Percentiles rank a stretch among this genome's conserved stretches.
Conservation (phyloP, 37 sponge, comb jelly and placozoan species). For the Ianthella basta region DNA sequence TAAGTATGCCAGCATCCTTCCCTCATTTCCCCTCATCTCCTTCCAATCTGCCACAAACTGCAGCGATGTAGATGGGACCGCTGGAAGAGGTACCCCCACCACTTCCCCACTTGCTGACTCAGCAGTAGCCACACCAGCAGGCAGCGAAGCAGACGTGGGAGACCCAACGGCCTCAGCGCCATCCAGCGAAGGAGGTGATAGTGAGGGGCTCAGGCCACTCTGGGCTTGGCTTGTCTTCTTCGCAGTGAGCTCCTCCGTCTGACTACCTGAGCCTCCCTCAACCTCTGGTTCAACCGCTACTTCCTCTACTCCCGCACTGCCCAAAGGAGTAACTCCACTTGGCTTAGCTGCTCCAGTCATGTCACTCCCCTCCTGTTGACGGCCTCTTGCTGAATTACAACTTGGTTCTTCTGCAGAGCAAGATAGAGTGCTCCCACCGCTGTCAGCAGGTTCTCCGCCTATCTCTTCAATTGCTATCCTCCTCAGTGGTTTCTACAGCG, state of each 20-base stretch:
- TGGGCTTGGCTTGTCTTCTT: neutral
- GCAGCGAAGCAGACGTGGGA: neutral
- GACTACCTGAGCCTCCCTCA: neutral
- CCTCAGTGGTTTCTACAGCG: constrained; percentile 64
- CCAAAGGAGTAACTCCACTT: no score
- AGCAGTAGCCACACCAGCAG: neutral
- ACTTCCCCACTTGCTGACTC: neutral
- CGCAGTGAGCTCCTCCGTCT: no score
- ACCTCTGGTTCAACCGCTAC: no score
- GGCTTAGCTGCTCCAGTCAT: neutral
- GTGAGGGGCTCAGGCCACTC: neutral
- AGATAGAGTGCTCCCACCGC: no score
- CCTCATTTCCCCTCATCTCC: constrained; percentile 29
- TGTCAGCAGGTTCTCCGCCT: neutral
- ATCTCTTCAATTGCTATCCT: constrained; percentile 66
- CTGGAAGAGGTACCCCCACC: constrained; percentile 8
- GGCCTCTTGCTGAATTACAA: neutral
- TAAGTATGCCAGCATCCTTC: constrained; percentile 42
- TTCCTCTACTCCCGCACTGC: no score
- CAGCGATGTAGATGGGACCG: constrained; percentile 48
- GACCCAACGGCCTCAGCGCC: neutral
- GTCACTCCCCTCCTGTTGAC: neutral
- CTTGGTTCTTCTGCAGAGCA: no score
- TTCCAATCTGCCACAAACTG: constrained; percentile 75
- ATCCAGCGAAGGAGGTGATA: neutral